phyloP scores from a whole-genome alignment of 2,113 vertebrate genomes.

The Centrocercus urophasianus region DNA sequence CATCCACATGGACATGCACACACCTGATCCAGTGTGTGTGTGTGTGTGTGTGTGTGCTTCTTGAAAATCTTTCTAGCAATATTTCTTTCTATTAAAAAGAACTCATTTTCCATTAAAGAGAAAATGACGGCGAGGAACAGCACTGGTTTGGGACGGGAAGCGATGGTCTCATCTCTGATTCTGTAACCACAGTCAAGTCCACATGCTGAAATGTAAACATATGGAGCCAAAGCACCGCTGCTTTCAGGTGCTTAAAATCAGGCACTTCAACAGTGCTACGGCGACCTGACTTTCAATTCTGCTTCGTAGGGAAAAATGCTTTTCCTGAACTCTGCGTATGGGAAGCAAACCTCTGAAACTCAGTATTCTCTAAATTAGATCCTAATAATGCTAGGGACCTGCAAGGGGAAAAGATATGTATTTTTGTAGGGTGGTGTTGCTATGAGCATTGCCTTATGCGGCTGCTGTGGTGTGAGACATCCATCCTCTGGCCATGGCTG shows the following conservation, averaged over 20 bases:
- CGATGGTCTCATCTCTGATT: not conserved
- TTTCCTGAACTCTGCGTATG: not conserved
- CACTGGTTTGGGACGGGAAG: not conserved
- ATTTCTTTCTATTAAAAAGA: not conserved
- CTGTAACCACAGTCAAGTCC: not conserved
- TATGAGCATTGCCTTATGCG: not conserved
- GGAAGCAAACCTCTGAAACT: not conserved
- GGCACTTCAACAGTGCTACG: rapidly evolving
- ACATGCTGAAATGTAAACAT: not conserved
- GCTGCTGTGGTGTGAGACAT: not conserved
- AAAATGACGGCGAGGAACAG: not conserved
- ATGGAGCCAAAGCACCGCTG: not conserved
- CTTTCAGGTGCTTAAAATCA: not conserved
- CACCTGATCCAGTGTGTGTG: not conserved
- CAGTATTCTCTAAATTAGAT: not conserved
- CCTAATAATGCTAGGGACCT: not conserved
- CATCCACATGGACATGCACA: rapidly evolving
- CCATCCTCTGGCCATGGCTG: rapidly evolving
- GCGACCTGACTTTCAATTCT: rapidly evolving
- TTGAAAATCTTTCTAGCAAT: not conserved
- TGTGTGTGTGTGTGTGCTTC: not conserved
- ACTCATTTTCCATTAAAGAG: not conserved
- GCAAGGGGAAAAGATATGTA: not conserved
- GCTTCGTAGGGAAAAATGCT: not conserved
- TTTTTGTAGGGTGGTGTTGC: not conserved